Conservation (phyloP, 2,888 invertebrate species). For the Yponomeuta plumbellus region DNA sequence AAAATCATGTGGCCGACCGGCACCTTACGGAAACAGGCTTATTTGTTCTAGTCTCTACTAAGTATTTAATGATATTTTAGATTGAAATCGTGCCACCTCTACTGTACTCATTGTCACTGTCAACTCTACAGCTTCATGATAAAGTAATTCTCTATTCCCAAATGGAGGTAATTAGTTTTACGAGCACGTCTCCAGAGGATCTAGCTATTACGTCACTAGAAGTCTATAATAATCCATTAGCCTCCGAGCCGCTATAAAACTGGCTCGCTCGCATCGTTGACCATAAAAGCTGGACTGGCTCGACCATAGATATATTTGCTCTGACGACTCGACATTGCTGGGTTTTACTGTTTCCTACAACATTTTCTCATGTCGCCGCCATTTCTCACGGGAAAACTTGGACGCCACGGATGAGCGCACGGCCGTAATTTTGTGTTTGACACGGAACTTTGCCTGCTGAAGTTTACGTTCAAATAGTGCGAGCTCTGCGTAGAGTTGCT, state of each 20-base stretch:
- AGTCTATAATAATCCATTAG: neutral
- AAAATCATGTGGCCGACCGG: no score
- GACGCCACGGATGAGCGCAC: neutral
- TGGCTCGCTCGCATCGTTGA: neutral
- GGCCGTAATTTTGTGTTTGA: neutral
- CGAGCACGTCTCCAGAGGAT: neutral
- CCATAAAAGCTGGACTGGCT: neutral
- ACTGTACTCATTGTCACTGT: no score
- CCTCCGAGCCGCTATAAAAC: neutral
- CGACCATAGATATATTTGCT: no score
- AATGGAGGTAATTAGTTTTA: no score
- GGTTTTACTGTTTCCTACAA: neutral
- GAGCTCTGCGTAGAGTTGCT: neutral
- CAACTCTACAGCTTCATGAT: no score
- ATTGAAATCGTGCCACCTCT: no score
- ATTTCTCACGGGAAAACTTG: neutral
- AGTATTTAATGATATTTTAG: no score
- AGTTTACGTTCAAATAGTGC: neutral
- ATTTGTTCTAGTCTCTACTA: no score
- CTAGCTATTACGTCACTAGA: neutral
- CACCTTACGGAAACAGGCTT: no score
- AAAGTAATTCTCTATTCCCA: no score
- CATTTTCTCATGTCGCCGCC: neutral
- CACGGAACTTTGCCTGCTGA: neutral
- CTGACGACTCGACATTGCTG: neutral